Base-by-base conservation (phyloP, 2,113 vertebrate species). In the Setophaga petechia region DNA sequence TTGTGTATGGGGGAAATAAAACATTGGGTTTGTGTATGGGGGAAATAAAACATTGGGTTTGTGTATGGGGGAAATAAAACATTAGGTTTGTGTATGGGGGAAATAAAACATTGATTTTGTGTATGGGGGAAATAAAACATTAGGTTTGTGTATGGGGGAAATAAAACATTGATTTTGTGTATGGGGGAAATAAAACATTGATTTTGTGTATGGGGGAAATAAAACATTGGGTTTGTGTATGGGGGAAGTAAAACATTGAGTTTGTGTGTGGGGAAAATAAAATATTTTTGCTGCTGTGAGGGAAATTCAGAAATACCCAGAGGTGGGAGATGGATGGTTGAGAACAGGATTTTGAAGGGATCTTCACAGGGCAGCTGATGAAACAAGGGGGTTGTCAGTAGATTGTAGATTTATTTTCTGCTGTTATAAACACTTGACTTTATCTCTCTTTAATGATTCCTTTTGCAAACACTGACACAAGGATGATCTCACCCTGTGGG, bases 391-490 rank as follows among this genome's bases (percentile, higher is more conserved):
- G 1, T 47, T 69, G 41, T 4, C 66, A 57, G 47, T 3, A 11
- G 23, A 0, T 4, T 55, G 39, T 33, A 17, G 7, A 39, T 90
- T 79, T 59, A 8, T 61, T 63, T 11, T 5, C 47, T 79, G 83
- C 5, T 65, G 11, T 79, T n/a, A 95, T 59, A 92, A 77, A 94
- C 91, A 67, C 41, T 89, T 81, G 63, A 63, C 75, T 61, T 57
- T 68, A 67, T 77, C 76, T 68, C 74, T 22, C 76, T 47, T 55
- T 41, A 93, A 82, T 25, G 69, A 95, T 76, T 66, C 84, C 71
- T 89, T 68, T 3, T 76, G 58, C 78, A 95, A 92, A 91, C 18
- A 72, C 41, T 63, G 65, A 39, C 35, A 74, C 31, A 74, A 18
- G 24, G 59, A 86, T 54, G 51, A 77, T 47, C 54, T 78, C 78